Percentiles rank a stretch among this genome's conserved stretches.
These are phyloP conservation scores for Amiota communis DNA, from an alignment of 2,888 invertebrate species.

Conservation along the genomic window DNA sequence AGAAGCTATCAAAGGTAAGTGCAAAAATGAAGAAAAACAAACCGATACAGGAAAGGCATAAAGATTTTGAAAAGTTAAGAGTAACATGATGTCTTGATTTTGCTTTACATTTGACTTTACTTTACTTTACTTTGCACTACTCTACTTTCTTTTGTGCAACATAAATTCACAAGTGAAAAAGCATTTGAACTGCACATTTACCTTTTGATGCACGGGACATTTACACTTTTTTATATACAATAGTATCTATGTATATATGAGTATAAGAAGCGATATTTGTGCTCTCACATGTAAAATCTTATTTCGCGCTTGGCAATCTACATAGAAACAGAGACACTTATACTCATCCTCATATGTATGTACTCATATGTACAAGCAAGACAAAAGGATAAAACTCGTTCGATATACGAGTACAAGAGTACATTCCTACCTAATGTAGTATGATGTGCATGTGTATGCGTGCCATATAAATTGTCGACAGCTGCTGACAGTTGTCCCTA, in stretches of 20 bases:
- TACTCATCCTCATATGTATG: not conserved
- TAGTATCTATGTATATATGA: not conserved
- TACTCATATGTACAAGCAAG: not conserved
- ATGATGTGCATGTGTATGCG: not conserved
- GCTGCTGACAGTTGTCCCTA: constrained; percentile 10
- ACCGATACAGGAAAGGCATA: not conserved
- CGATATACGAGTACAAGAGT: not conserved
- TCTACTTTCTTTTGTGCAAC: too few species aligned
- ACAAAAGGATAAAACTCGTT: too few species aligned
- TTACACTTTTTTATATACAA: too few species aligned
- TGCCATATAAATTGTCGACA: not conserved
- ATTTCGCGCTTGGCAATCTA: not conserved
- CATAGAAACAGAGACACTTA: not conserved
- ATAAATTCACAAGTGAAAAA: too few species aligned
- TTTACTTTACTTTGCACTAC: too few species aligned
- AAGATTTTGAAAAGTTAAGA: not conserved
- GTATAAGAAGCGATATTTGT: constrained; percentile 19
- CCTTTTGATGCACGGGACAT: too few species aligned
- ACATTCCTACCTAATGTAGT: not conserved
- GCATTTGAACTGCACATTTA: too few species aligned
- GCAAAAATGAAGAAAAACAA: not conserved
- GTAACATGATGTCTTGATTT: too few species aligned
- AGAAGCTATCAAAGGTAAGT: constrained; percentile 81
- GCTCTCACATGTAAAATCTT: not conserved
- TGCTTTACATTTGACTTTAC: too few species aligned